Conservation (phyloP, 2,797 vertebrate species). For the Argya squamiceps region DNA sequence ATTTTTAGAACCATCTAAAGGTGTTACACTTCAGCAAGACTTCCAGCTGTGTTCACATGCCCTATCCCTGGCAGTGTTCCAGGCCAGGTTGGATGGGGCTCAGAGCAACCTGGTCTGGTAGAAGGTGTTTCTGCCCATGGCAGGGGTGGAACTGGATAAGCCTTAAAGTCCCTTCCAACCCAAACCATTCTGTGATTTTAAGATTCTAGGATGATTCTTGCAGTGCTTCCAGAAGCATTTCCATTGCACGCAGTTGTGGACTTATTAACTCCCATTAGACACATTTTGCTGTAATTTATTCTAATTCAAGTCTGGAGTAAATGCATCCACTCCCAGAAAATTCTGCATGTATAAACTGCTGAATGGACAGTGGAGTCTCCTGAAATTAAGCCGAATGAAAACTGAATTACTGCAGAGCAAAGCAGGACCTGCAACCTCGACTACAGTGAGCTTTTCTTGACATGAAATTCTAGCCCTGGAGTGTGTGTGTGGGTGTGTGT, state of each 20-base stretch:
- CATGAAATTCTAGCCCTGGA: neutral
- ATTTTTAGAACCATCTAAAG: neutral
- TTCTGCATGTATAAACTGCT: neutral
- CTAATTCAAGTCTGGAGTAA: neutral
- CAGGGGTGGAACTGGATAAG: neutral
- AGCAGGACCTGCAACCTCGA: neutral
- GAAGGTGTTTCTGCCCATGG: neutral
- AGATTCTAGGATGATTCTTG: neutral
- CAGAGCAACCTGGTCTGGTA: neutral
- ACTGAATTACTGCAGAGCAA: neutral
- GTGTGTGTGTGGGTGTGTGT: neutral
- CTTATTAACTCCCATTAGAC: neutral
- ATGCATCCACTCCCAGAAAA: neutral
- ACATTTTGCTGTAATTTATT: neutral
- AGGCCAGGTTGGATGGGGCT: neutral
- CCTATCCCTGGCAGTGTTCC: neutral
- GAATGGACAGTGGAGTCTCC: neutral
- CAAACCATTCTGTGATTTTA: neutral
- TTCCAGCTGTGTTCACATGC: rapidly evolving
- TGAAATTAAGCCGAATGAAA: neutral
- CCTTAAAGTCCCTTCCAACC: neutral
- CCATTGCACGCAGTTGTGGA: neutral
- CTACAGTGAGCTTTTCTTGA: neutral
- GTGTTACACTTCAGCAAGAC: neutral
- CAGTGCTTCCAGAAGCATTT: neutral